Conservation (phyloP, 2,888 invertebrate species). For the Dichetophora obliterata region DNA sequence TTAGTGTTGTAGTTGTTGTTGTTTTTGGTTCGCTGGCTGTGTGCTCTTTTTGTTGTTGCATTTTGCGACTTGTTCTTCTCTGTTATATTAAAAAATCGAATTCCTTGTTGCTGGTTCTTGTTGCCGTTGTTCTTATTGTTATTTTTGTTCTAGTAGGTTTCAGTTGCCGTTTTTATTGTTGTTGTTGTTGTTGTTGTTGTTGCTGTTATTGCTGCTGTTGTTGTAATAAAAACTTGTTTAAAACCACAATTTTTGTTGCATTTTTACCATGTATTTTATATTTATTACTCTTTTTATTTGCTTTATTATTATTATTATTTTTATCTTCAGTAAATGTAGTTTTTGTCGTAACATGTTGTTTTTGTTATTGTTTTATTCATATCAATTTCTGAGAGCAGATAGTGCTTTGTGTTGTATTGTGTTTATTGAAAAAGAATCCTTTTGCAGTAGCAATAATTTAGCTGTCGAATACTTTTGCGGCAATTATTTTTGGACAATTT, state of each 20-base stretch:
- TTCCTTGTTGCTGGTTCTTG: not conserved
- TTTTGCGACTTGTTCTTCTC: too few species aligned
- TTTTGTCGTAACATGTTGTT: not conserved
- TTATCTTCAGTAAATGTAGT: not conserved
- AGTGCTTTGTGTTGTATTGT: too few species aligned
- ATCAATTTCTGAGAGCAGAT: too few species aligned
- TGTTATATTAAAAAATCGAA: not conserved
- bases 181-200: not conserved
- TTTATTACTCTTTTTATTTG: not conserved
- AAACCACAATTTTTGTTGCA: slow-evolving; percentile 16
- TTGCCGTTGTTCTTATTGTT: not conserved
- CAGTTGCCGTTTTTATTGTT: not conserved
- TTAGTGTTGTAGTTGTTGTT: too few species aligned
- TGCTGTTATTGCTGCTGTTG: not conserved
- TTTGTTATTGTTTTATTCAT: not conserved
- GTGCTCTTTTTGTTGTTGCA: too few species aligned
- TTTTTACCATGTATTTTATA: not conserved
- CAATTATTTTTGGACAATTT: too few species aligned
- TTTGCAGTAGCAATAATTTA: too few species aligned
- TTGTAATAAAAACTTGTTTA: slow-evolving; percentile 11
- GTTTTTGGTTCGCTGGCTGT: too few species aligned
- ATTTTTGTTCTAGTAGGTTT: not conserved
- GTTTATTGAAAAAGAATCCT: too few species aligned
- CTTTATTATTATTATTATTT: not conserved
- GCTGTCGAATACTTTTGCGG: too few species aligned